Base-by-base conservation (phyloP, 2,113 vertebrate genomes). In the Cyanistes caeruleus region DNA sequence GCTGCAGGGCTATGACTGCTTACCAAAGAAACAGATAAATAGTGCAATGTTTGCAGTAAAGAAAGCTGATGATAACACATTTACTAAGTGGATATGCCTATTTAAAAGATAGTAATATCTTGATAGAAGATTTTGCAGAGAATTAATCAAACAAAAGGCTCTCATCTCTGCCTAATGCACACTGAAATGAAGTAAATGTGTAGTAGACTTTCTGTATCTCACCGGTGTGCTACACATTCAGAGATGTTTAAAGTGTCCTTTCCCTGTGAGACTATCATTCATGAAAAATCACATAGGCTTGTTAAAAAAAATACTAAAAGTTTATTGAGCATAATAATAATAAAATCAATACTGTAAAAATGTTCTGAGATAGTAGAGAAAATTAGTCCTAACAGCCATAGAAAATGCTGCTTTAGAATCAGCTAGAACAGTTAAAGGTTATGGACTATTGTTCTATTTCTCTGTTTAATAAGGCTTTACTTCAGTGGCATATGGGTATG, bases 241-340 rank as follows among this genome's bases (percentile, higher is more conserved):
- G 23, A 68, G n/a, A 24, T 74, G 22, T 72, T 90, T 84, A 92
- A 94, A 95, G 11, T 0, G 0, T 92, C 24, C 10, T 85, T 97
- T 91, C 80, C 75, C 72, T 60, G 11, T 6, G 70, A 69, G 75
- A 83, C 43, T 52, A 77, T 88, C 37, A 5, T 74, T 93, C 62
- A 86, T 58, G 65, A 59, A 97, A 96, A 96, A 95, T 73, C 73
- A 64, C 24, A 69, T 62, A 51, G 55, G 69, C 90, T 64, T 95
- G 84, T 81, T 95, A 87, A 87, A 88, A 95, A 94, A 93, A 91
- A 91, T 25, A 64, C 39, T 91, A 48, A 83, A 89, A 77, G 2
- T 93, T 97, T 95, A 95, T 93, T 87, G 85, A 96, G 63, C 87
- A 78, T 96, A 96, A 90, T 93, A 82, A 94, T 95, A 95, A 91